Conservation (phyloP, 2,797 vertebrate genomes). For the Rhynchonycteris naso region DNA sequence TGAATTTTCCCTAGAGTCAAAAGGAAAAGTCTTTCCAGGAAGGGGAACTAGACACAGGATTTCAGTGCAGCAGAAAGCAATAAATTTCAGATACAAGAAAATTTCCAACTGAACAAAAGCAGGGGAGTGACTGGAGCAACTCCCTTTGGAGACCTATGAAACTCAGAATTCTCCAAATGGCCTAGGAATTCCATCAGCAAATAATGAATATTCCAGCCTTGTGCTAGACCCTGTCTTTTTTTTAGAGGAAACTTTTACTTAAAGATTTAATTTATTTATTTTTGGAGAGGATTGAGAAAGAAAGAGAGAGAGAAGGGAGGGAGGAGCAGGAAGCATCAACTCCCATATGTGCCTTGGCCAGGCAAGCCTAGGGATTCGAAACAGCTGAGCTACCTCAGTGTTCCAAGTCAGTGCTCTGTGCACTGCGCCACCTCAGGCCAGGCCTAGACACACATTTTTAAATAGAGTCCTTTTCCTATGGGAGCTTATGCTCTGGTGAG, state of each 20-base stretch:
- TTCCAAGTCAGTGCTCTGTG: too few relatives aligned
- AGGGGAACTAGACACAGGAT: neutral
- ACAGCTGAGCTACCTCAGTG: too few relatives aligned
- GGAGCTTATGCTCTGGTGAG: neutral
- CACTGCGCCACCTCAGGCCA: too few relatives aligned
- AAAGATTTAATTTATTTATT: too few relatives aligned
- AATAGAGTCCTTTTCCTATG: neutral
- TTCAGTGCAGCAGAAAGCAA: neutral
- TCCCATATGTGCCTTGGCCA: too few relatives aligned
- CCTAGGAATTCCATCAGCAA: neutral
- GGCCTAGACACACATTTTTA: neutral
- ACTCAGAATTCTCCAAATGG: constrained; percentile 2
- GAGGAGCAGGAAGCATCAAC: too few relatives aligned
- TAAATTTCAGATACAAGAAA: neutral
- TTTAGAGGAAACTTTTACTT: neutral
- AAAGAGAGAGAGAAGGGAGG: too few relatives aligned
- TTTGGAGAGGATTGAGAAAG: too few relatives aligned
- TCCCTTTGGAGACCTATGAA: neutral
- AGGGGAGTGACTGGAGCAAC: neutral
- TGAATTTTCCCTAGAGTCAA: constrained; percentile 1
- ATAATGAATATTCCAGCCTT: neutral
- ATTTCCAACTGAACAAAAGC: constrained; percentile 13
- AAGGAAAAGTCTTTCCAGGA: neutral
- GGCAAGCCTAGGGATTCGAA: too few relatives aligned
- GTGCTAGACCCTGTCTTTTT: neutral